phyloP scores from a whole-genome alignment of 2,888 invertebrate genomes.

The Chromoteleia sp. region DNA sequence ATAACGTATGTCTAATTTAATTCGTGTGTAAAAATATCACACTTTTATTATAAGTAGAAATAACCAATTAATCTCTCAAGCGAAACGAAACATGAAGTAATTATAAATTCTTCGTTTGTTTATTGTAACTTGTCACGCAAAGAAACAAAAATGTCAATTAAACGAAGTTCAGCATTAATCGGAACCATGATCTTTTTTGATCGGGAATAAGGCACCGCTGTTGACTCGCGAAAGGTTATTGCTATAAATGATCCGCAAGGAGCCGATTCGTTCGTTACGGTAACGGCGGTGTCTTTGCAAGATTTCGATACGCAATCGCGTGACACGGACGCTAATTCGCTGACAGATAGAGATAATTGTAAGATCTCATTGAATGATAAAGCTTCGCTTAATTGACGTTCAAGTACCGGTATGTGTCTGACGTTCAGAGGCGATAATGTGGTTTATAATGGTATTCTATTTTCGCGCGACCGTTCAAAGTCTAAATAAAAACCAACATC shows the following conservation, averaged over 20 bases:
- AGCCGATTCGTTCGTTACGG: slow-evolving; percentile 30
- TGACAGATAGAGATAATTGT: slow-evolving; percentile 58
- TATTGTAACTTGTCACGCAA: slow-evolving; percentile 16
- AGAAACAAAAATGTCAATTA: slow-evolving; percentile 15
- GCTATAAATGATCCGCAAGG: slow-evolving; percentile 21
- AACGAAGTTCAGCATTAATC: slow-evolving; percentile 17
- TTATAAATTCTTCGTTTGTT: slow-evolving; percentile 22
- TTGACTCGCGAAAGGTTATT: too few relatives aligned
- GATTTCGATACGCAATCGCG: slow-evolving; percentile 54
- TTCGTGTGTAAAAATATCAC: too few relatives aligned
- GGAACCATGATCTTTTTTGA: slow-evolving; percentile 37
- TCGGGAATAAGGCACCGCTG: slow-evolving; percentile 8
- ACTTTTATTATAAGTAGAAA: too few relatives aligned
- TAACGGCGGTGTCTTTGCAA: slow-evolving; percentile 36
- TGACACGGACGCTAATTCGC: slow-evolving; percentile 56
- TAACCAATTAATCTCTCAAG: too few relatives aligned
- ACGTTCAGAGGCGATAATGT: slow-evolving; percentile 42
- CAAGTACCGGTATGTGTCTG: slow-evolving; percentile 31
- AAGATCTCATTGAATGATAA: slow-evolving; percentile 57
- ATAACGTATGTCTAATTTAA: too few relatives aligned
- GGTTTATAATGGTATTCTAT: slow-evolving; percentile 38
- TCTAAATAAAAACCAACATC: slow-evolving; percentile 19
- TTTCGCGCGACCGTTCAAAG: slow-evolving; percentile 31
- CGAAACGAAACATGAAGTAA: not conserved
- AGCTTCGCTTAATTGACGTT: slow-evolving; percentile 53